Evolutionary conservation across 2,888 invertebrate genomes (phyloP), one percentile per base, ranked within the genome.

Genomic region (Ferdinandea cuprea): DNA sequence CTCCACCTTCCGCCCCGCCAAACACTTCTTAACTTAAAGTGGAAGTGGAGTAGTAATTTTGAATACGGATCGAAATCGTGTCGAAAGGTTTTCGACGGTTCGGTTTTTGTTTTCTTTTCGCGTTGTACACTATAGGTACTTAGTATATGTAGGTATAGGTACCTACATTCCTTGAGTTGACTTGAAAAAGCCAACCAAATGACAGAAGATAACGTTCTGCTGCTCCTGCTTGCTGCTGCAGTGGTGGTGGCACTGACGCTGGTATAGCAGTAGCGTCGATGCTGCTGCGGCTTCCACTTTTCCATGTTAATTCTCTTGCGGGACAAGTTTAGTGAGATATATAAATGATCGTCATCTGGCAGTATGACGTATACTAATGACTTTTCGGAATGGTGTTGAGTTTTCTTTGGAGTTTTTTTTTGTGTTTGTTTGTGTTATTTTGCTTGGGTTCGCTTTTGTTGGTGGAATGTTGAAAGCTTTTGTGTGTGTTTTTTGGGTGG

Each of bases 321-420:
- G 71, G 77, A 77, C 81, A 71, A 77, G 81, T 77, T 76, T 71
- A 77, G 59, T 81, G 81, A 81, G 66, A 65, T 77, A 77, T 77
- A 77, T 77, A 81, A 81, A 81, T 77, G 81, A 81, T 81, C 81
- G 71, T 77, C 77, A 77, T 72, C 65, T 72, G 71, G 77, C 77
- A 81, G 71, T 71, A 66, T 81, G 81, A 81, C 81, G 48, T 77
- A 72, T 72, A 81, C 71, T 72, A 81, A 81, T 81, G 81, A 77
- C 65, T 72, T 71, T 66, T 66, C 48, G 25, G n/a, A 61, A 66
- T 65, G 40, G 65, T 66, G 71, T 72, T 77, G 81, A 77, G 54
- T 59, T 77, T 81, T 28, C 52, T 35, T 15, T 58, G 35, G 32
- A n/a, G 8, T 40, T 77, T 19, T 37, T 13, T 1, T 9, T 44